A percentile compares a stretch with the other conserved stretches of the same genome.
These are phyloP conservation scores for Platysteira castanea DNA, from an alignment of 2,113 vertebrate species.

Conservation along the genomic window DNA sequence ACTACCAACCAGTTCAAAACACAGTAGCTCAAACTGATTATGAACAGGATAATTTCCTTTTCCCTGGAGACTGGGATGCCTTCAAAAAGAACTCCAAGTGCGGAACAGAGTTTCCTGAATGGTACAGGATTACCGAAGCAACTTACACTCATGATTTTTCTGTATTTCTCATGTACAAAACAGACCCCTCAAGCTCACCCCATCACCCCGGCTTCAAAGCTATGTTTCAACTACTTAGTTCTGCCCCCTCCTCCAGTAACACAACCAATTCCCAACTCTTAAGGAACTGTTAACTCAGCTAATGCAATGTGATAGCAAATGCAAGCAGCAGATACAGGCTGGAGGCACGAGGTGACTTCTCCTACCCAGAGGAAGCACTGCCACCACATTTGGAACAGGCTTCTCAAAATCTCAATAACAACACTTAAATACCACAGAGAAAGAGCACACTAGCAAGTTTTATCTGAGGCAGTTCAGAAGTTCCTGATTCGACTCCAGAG, in stretches of 20 bases:
- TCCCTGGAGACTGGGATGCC: not conserved
- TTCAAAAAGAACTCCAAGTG: not conserved
- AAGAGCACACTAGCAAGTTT: not conserved
- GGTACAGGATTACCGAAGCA: not conserved
- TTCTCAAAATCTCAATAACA: not conserved
- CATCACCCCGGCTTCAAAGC: not conserved
- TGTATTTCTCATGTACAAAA: not conserved
- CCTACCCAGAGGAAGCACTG: not conserved
- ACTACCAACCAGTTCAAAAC: not conserved
- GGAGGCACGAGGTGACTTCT: not conserved
- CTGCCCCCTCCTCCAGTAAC: not conserved
- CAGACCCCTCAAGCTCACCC: not conserved
- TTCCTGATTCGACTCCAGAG: not conserved
- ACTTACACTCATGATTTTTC: not conserved
- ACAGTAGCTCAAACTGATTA: not conserved
- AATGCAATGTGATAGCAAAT: not conserved
- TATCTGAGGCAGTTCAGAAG: not conserved
- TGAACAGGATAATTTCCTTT: not conserved
- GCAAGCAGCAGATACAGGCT: accelerated
- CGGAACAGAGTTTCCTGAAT: not conserved
- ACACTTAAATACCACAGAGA: not conserved
- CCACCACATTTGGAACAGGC: not conserved
- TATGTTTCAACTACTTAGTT: not conserved
- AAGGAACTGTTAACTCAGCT: not conserved
- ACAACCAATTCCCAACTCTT: not conserved